A percentile compares a stretch with the other conserved stretches of the same genome.
Evolutionary conservation across 2,888 invertebrate species (phyloP).

Genomic region (Adelphocoris suturalis): DNA sequence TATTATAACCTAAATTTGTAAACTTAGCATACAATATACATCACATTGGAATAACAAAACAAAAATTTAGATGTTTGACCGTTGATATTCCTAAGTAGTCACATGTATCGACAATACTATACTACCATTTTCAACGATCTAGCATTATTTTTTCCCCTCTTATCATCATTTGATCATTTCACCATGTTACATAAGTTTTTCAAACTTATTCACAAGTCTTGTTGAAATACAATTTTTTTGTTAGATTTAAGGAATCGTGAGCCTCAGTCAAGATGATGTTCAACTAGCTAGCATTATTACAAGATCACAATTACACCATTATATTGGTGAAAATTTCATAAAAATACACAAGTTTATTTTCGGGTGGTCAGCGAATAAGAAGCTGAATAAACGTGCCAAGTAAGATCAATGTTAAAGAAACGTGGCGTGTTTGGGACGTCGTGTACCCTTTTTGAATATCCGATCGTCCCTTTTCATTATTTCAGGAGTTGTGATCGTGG

Average conservation of each 20-base stretch:
- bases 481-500: slow-evolving; percentile 12
- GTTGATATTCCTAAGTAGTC: too few relatives aligned
- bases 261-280: background rate
- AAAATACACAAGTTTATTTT: too few relatives aligned
- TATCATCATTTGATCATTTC: background rate
- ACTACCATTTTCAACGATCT: background rate
- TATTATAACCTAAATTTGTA: too few relatives aligned
- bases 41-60: too few relatives aligned
- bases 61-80: too few relatives aligned
- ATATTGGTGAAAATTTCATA: too few relatives aligned
- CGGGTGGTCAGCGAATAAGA: background rate
- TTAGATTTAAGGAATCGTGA: background rate
- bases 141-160: slow-evolving; percentile 20
- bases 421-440: background rate
- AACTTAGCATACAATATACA: too few relatives aligned
- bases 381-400: background rate
- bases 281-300: background rate
- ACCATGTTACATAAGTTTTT: background rate
- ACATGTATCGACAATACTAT: too few relatives aligned
- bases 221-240: background rate
- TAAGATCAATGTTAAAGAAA: background rate
- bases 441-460: background rate
- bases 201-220: background rate
- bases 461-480: background rate
- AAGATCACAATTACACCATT: background rate